These are phyloP conservation scores for Euwallacea similis DNA, from an alignment of 1,140 invertebrate species.

Conservation along the genomic window DNA sequence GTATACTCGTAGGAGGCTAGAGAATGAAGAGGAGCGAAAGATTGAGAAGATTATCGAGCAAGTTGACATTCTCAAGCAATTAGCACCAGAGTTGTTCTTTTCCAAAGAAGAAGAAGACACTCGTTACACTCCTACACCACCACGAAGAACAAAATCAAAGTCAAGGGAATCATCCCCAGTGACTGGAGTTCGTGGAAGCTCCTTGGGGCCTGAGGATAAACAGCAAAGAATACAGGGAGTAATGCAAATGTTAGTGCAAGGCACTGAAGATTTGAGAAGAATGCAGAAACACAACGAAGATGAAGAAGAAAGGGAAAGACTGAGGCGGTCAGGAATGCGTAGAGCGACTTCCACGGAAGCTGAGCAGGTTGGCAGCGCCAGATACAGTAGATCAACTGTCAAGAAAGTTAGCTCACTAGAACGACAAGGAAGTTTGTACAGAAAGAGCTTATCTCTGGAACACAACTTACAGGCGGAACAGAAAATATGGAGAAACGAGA, in stretches of 20 bases:
- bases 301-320: slow-evolving; percentile 56
- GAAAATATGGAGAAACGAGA: slow-evolving; percentile 70
- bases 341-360: slow-evolving; percentile 57
- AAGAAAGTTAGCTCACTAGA: slow-evolving; percentile 53
- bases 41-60: slow-evolving; percentile 73
- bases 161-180: slow-evolving; percentile 64
- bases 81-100: slow-evolving; percentile 66
- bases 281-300: slow-evolving; percentile 56
- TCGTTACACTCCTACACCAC: slow-evolving; percentile 60
- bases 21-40: slow-evolving; percentile 67
- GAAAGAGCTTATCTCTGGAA: slow-evolving; percentile 76
- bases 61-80: slow-evolving; percentile 73
- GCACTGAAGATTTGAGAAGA: slow-evolving; percentile 58
- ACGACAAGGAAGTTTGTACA: slow-evolving; percentile 58
- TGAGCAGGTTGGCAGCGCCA: slow-evolving; percentile 41
- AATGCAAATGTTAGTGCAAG: slow-evolving; percentile 56
- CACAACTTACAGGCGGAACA: slow-evolving; percentile 62
- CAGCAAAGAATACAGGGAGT: slow-evolving; percentile 52
- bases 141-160: slow-evolving; percentile 59
- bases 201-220: slow-evolving; percentile 46
- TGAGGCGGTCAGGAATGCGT: slow-evolving; percentile 52
- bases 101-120: slow-evolving; percentile 44
- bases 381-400: slow-evolving; percentile 52
- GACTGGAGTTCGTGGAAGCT: slow-evolving; percentile 54
- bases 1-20: slow-evolving; percentile 57